A percentile compares a stretch with the other conserved stretches of the same genome.
Conservation (phyloP, 1,140 invertebrate genomes). For the Pemphigus obesinymphae region DNA sequence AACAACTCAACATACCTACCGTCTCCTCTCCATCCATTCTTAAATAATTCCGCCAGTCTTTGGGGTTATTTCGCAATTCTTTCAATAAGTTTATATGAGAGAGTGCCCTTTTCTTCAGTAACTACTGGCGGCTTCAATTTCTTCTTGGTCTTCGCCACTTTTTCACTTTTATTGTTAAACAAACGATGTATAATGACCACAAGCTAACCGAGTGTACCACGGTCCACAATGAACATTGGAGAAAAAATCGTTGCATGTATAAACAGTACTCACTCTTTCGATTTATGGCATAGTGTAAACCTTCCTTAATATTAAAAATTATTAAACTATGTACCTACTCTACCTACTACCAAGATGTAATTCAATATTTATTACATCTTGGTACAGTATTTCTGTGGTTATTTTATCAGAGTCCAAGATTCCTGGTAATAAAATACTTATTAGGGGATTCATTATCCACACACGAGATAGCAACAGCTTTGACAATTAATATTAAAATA, state of each 20-base stretch:
- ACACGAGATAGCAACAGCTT: too few relatives aligned
- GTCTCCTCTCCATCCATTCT: neutral
- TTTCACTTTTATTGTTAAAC: neutral
- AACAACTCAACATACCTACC: slow-evolving; percentile 16
- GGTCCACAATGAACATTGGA: neutral
- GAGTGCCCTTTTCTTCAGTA: neutral
- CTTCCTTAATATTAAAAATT: too few relatives aligned
- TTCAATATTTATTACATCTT: too few relatives aligned
- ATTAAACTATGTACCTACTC: too few relatives aligned
- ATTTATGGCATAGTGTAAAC: too few relatives aligned
- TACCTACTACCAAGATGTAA: too few relatives aligned
- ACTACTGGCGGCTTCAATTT: neutral
- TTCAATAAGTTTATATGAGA: neutral
- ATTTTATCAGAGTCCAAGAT: too few relatives aligned
- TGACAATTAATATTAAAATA: too few relatives aligned
- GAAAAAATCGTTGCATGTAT: neutral
- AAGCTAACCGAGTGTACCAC: neutral
- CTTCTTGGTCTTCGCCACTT: neutral
- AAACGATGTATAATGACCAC: neutral
- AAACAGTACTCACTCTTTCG: neutral
- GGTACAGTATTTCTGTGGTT: too few relatives aligned
- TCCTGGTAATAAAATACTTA: too few relatives aligned
- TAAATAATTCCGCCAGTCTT: slow-evolving; percentile 31
- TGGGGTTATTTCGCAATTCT: neutral
- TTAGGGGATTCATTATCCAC: too few relatives aligned